Conservation (phyloP, 1,140 invertebrate genomes). For the Drosophila leontia region DNA sequence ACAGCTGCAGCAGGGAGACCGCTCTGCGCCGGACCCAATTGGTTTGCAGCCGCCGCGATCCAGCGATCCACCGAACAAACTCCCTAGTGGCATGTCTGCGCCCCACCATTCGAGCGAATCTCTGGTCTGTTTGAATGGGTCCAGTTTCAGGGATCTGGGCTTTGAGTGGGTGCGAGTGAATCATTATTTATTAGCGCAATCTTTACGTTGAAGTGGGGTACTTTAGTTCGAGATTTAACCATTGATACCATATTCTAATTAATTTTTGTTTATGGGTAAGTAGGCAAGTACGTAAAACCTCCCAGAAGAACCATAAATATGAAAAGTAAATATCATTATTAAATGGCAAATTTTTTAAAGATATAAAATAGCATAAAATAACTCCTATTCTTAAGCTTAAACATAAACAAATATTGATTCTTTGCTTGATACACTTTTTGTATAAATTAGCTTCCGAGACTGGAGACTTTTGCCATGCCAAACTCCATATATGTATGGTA, state of each 20-base stretch:
- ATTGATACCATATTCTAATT: slow-evolving; percentile 13
- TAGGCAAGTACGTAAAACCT: neutral
- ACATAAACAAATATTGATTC: too few species aligned
- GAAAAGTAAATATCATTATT: neutral
- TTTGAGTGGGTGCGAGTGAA: slow-evolving; percentile 6
- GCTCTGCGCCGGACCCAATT: slow-evolving; percentile 49
- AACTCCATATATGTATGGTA: neutral
- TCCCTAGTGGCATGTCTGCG: neutral
- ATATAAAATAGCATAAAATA: neutral
- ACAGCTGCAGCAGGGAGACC: slow-evolving; percentile 10
- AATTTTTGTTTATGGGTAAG: slow-evolving; percentile 23
- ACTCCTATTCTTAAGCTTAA: too few species aligned
- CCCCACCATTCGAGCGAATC: neutral
- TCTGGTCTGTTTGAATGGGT: neutral
- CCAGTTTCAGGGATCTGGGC: neutral
- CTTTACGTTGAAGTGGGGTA: slow-evolving; percentile 1
- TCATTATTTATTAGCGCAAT: slow-evolving; percentile 12
- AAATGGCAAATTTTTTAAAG: neutral
- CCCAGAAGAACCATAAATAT: neutral
- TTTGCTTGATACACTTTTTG: neutral
- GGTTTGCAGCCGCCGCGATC: slow-evolving; percentile 51
- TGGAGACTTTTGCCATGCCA: neutral
- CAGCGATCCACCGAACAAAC: slow-evolving; percentile 8
- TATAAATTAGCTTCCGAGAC: neutral
- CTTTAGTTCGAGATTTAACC: neutral